These are phyloP conservation scores for Polypedilum vanderplanki DNA, from an alignment of 1,140 invertebrate genomes.

Conservation along the genomic window DNA sequence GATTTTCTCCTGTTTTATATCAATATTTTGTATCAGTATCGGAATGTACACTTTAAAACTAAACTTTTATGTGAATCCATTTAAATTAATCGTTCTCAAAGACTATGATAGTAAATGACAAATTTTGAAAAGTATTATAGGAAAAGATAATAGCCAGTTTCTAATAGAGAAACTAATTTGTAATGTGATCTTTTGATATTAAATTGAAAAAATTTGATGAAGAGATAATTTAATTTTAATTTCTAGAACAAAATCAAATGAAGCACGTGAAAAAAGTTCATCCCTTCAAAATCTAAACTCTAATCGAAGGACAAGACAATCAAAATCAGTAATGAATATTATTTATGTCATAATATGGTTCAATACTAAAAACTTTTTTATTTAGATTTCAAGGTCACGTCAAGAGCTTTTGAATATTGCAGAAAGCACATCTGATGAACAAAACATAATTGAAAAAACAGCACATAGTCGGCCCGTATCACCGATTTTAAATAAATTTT, in stretches of 20 bases:
- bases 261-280: constrained; percentile 42
- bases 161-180: no score
- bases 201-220: no score
- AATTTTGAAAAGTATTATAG: no score
- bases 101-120: no score
- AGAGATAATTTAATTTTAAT: constrained; percentile 23
- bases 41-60: no score
- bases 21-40: no score
- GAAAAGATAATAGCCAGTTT: no score
- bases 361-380: constrained; percentile 13
- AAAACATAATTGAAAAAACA: constrained; percentile 33
- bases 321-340: neutral
- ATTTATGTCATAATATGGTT: neutral
- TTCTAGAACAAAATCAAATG: constrained; percentile 15
- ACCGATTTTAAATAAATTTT: neutral
- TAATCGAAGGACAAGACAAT: neutral
- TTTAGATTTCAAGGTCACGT: constrained; percentile 41
- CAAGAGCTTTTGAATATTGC: constrained; percentile 41
- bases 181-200: no score
- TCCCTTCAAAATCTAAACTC: constrained; percentile 42
- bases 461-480: constrained; percentile 31
- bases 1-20: no score
- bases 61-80: no score
- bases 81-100: no score
- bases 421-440: constrained; percentile 43